phyloP scores from a whole-genome alignment of 2,113 vertebrate genomes.

The Parotia lawesii region DNA sequence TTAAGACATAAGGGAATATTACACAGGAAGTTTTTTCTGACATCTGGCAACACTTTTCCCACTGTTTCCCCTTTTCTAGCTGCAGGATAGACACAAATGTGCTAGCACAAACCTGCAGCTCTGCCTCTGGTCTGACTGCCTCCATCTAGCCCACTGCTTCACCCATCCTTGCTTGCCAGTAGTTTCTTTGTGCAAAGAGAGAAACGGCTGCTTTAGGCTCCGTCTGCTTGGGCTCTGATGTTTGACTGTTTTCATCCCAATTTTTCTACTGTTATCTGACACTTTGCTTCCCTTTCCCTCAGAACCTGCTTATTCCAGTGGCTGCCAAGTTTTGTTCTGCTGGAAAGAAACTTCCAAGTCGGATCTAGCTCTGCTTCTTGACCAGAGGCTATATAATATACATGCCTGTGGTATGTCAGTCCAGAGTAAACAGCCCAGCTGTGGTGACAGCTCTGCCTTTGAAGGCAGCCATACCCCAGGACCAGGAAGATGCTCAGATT shows the following conservation, averaged over 20 bases:
- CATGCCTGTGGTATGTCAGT: accelerated
- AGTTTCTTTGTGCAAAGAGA: background rate
- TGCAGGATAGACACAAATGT: background rate
- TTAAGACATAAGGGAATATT: background rate
- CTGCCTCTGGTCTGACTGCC: background rate
- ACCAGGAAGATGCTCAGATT: background rate
- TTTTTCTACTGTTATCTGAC: background rate
- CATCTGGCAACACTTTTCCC: background rate
- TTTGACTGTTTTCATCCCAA: background rate
- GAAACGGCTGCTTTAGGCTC: background rate
- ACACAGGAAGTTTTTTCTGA: background rate
- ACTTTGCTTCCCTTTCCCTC: background rate
- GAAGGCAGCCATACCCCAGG: background rate
- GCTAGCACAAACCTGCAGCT: background rate
- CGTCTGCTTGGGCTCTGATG: accelerated
- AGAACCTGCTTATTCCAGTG: background rate
- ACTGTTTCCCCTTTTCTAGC: background rate
- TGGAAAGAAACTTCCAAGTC: background rate
- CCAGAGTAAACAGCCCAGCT: background rate
- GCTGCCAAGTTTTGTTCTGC: background rate
- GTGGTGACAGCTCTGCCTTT: background rate
- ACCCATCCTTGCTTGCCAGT: accelerated
- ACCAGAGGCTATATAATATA: background rate
- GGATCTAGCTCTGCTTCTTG: background rate
- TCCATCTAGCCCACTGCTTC: background rate